phyloP scores from a whole-genome alignment of 2,113 vertebrate genomes.

The Rattus rattus region DNA sequence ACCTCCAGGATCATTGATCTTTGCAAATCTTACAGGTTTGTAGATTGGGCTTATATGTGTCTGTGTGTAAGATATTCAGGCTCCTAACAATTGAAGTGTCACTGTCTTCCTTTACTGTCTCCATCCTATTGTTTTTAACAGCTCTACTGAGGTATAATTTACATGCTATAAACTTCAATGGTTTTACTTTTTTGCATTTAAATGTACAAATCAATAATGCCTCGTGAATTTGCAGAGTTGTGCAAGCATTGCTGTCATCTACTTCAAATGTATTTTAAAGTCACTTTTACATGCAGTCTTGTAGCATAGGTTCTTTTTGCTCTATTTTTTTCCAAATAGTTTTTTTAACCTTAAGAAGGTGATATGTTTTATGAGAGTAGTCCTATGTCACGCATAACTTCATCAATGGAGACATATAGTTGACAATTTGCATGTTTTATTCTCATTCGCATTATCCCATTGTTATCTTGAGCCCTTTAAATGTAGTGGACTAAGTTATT shows the following conservation, averaged over 20 bases:
- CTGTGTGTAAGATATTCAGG: not conserved
- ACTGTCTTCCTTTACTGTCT: not conserved
- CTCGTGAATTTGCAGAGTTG: not conserved
- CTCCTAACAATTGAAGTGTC: not conserved
- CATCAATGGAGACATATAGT: not conserved
- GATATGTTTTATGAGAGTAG: not conserved
- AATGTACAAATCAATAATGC: not conserved
- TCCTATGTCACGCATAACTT: not conserved
- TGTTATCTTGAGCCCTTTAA: not conserved
- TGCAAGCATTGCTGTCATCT: not conserved
- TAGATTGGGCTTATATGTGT: not conserved
- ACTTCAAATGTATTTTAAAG: not conserved
- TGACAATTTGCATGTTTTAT: not conserved
- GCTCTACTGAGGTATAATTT: not conserved
- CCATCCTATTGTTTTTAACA: not conserved
- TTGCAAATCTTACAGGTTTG: not conserved
- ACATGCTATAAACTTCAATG: not conserved
- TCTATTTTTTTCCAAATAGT: not conserved
- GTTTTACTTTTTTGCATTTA: conserved; percentile 29
- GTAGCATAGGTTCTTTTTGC: not conserved
- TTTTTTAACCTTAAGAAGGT: not conserved
- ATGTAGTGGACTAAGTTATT: not conserved
- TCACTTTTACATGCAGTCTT: not conserved
- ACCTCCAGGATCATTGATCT: not conserved
- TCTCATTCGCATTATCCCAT: not conserved